phyloP scores from a whole-genome alignment of 2,113 vertebrate species.

The Ploceus nigricollis region DNA sequence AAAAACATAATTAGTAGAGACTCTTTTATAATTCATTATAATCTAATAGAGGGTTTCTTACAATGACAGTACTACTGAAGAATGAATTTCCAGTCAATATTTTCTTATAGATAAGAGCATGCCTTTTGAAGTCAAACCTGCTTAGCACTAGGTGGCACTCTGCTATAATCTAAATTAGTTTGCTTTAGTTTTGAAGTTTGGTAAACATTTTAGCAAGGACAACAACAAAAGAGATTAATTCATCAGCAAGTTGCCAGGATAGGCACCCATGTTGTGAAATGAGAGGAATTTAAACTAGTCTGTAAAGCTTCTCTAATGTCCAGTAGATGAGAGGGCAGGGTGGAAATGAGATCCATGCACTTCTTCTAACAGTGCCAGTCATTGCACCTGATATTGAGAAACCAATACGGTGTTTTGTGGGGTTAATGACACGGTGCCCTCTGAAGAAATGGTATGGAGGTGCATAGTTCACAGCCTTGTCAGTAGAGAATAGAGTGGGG shows the following conservation, averaged over 20 bases:
- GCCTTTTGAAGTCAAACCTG: neutral
- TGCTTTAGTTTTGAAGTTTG: neutral
- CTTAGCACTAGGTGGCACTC: conserved; percentile 67
- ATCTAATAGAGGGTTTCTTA: neutral
- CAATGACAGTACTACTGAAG: neutral
- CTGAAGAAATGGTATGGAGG: neutral
- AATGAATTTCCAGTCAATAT: neutral
- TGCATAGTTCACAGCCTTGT: neutral
- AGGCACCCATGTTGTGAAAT: neutral
- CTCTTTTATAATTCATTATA: neutral
- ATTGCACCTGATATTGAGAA: neutral
- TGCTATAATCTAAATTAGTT: conserved; percentile 55
- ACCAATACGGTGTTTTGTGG: neutral
- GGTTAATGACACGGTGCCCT: neutral
- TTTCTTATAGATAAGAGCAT: neutral
- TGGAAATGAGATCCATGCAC: neutral
- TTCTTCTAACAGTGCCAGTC: neutral
- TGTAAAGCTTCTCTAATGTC: neutral
- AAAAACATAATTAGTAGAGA: neutral
- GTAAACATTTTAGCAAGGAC: neutral
- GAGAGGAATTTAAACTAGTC: neutral
- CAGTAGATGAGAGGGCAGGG: neutral
- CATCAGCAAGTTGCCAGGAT: neutral
- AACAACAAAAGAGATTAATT: neutral
- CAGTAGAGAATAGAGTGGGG: neutral